Evolutionary conservation across 2,888 invertebrate species (phyloP).

Genomic region (Hartigia nigra): DNA sequence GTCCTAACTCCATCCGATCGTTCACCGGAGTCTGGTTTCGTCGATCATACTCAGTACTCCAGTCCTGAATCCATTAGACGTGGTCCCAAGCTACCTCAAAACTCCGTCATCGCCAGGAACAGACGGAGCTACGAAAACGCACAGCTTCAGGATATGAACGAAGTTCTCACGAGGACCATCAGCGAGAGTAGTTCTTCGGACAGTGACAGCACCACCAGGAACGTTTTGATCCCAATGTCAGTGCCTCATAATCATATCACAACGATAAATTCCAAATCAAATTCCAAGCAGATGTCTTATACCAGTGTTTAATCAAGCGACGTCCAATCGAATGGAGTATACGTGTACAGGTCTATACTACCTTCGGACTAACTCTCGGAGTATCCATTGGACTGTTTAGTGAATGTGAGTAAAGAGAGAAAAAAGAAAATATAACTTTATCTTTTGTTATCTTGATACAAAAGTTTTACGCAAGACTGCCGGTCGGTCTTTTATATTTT

Average conservation of each 20-base stretch:
- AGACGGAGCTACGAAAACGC: constrained; percentile 53
- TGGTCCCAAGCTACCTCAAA: constrained; percentile 28
- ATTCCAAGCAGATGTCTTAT: constrained; percentile 35
- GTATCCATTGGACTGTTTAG: not conserved
- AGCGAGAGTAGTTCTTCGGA: constrained; percentile 41
- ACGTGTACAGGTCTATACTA: not conserved
- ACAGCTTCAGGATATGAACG: constrained; percentile 50
- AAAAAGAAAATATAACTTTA: not conserved
- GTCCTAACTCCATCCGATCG: constrained; percentile 29
- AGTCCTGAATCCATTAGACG: constrained; percentile 42
- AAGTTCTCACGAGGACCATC: constrained; percentile 34
- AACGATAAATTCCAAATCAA: not conserved
- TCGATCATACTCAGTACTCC: constrained; percentile 37
- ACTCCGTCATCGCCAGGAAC: constrained; percentile 36
- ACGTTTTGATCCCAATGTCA: not conserved
- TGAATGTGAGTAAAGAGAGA: not conserved
- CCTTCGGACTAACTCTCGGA: not conserved
- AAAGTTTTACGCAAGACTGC: not conserved
- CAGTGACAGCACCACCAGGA: constrained; percentile 26
- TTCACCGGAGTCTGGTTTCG: constrained; percentile 52
- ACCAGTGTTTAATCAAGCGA: constrained; percentile 43
- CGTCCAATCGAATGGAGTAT: not conserved
- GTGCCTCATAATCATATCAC: not conserved
- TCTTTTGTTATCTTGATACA: not conserved
- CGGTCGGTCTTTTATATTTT: not conserved